These are phyloP conservation scores for Bombus ignitus DNA, from an alignment of 1,140 invertebrate genomes.

Conservation along the genomic window DNA sequence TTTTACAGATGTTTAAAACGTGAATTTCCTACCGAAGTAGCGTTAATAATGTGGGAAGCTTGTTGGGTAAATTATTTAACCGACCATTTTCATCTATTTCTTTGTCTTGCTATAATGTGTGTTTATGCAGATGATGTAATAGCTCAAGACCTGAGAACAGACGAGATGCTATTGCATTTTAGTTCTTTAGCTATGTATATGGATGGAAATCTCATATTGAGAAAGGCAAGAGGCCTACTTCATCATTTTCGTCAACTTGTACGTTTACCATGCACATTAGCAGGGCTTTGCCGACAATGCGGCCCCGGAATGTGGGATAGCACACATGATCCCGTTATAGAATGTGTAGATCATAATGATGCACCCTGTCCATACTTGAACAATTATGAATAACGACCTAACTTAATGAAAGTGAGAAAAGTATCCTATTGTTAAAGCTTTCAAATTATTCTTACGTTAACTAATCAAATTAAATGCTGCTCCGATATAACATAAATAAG, in stretches of 20 bases:
- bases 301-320: slow-evolving; percentile 97
- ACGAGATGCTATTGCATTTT: slow-evolving; percentile 97
- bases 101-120: slow-evolving; percentile 94
- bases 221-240: slow-evolving; percentile 95
- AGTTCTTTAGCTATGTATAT: slow-evolving; percentile 98
- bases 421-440: slow-evolving; percentile 16
- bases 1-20: slow-evolving; percentile 90
- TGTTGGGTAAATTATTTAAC: slow-evolving; percentile 97
- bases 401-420: slow-evolving; percentile 19
- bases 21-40: slow-evolving; percentile 93
- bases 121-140: slow-evolving; percentile 97
- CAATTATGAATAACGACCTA: slow-evolving; percentile 72
- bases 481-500: slow-evolving; percentile 37
- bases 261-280: slow-evolving; percentile 93
- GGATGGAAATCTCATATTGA: slow-evolving; percentile 94
- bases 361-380: slow-evolving; percentile 78
- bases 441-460: slow-evolving; percentile 39
- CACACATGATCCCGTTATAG: slow-evolving; percentile 90
- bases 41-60: slow-evolving; percentile 95
- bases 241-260: slow-evolving; percentile 93
- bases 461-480: slow-evolving; percentile 30
- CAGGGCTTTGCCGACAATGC: slow-evolving; percentile 92
- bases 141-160: slow-evolving; percentile 93
- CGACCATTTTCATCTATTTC: slow-evolving; percentile 95
- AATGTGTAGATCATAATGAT: slow-evolving; percentile 84